These are phyloP conservation scores for Dasyurus viverrinus DNA, from an alignment of 2,113 vertebrate genomes.

Conservation along the genomic window DNA sequence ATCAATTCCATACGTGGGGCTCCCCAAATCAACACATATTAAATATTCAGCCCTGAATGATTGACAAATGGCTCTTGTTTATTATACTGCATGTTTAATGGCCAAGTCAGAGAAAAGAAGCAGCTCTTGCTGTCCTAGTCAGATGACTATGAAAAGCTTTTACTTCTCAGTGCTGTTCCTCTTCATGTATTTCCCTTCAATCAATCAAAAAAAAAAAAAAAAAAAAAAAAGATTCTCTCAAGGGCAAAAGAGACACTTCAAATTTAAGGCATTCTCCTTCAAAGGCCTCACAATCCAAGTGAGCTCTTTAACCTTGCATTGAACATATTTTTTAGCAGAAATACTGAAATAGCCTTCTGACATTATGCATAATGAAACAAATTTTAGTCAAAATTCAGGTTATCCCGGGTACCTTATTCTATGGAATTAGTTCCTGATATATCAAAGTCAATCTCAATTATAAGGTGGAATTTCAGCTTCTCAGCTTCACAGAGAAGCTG, in stretches of 20 bases:
- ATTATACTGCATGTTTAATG: background rate
- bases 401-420: constrained; percentile 25
- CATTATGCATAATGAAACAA: background rate
- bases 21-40: constrained; percentile 17
- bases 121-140: background rate
- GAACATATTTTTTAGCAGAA: constrained; percentile 17
- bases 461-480: too few species aligned
- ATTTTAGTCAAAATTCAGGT: background rate
- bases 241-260: background rate
- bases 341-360: constrained; percentile 10
- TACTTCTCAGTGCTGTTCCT: constrained; percentile 3
- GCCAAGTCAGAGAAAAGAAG: background rate
- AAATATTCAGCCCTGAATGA: background rate
- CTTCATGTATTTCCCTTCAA: constrained; percentile 21
- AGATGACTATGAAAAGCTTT: background rate
- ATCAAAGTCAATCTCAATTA: background rate
- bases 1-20: background rate
- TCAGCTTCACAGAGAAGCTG: background rate
- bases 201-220: background rate
- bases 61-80: background rate
- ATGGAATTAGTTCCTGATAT: background rate
- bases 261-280: background rate
- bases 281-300: constrained; percentile 17
- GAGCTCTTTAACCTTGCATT: background rate
- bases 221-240: constrained; percentile 7